Base-by-base conservation (phyloP, 2,888 invertebrate genomes). In the Scaptomyza caliginosa region DNA sequence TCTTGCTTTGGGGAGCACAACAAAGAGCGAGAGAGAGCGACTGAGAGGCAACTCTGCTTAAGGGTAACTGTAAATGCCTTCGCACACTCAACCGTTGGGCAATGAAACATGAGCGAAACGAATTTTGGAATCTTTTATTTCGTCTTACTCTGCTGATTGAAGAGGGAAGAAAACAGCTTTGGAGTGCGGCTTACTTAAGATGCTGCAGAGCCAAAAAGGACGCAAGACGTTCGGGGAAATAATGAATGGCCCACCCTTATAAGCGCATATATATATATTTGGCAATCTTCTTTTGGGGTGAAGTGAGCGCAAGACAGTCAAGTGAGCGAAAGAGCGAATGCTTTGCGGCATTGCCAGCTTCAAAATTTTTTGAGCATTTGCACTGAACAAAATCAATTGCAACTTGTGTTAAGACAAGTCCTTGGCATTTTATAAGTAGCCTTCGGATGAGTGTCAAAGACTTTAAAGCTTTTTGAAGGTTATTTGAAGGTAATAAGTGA, bases 181-280 rank as follows among this genome's bases (percentile, higher is more conserved):
- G 13, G 34, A 72, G 73, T 50, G 64, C 40, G n/a, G n/a, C n/a
- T n/a, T 71, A 54, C 67, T 58, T 60, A 68, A 65, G 73, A 73
- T 64, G 74, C 67, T 54, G 66, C 57, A 19, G 42, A 42, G 38
- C 38, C n/a, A 52, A 17, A 17, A 57, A 48, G 63, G 34, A 11
- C 13, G 34, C 45, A 56, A 40, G 73, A 73, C 56, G 54, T 71
- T 24, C 42, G 46, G 59, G 59, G 68, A 56, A 56, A 60, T 64
- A 60, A 73, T 34, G 16, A 16, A 73, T 51, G 23, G 59, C 59
- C 50, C 65, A 73, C 73, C 73, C 73, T 73, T 73, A n/a, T n/a
- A 68, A 13, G 10, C n/a, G n/a, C n/a, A n/a, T n/a, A n/a, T n/a
- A n/a, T n/a, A n/a, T n/a, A n/a, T 30, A 8, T 64, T 50, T 43